phyloP scores from a whole-genome alignment of 2,113 vertebrate genomes.

The Hyla sarda region DNA sequence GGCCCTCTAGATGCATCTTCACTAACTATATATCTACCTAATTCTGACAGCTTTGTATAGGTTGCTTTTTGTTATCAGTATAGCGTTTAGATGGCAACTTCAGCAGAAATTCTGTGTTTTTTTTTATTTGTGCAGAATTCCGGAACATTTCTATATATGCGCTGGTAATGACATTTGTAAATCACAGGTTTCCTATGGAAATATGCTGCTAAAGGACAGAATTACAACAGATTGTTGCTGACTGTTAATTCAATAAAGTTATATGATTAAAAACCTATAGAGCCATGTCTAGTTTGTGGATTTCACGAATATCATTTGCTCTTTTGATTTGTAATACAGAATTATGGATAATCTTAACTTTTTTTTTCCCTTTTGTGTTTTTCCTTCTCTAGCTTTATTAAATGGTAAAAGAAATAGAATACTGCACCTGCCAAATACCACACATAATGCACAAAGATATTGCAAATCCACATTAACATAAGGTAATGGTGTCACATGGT shows the following conservation, averaged over 20 bases:
- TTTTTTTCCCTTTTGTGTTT: not conserved
- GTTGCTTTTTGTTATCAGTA: conserved; percentile 1
- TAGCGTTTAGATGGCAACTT: conserved; percentile 22
- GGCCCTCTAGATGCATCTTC: not conserved
- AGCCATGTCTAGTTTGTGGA: not conserved
- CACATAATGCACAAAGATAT: too few species aligned
- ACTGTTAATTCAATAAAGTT: conserved; percentile 56
- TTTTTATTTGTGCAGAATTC: conserved; percentile 17
- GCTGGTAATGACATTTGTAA: conserved; percentile 39
- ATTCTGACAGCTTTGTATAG: not conserved
- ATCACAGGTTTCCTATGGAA: conserved; percentile 54
- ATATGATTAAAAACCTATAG: conserved; percentile 22
- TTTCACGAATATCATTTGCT: too few species aligned
- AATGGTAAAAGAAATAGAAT: not conserved
- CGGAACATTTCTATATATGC: conserved; percentile 34
- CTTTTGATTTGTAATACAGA: too few species aligned
- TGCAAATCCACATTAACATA: too few species aligned
- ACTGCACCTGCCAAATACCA: too few species aligned
- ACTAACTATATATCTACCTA: conserved; percentile 8
- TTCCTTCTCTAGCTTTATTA: not conserved
- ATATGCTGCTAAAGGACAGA: conserved; percentile 52
- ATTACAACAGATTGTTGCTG: conserved; percentile 54
- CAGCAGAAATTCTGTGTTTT: not conserved
- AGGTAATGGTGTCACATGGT: too few species aligned
- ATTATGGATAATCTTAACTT: too few species aligned